Conservation (phyloP, 2,888 invertebrate species). For the Platycnemis pennipes region DNA sequence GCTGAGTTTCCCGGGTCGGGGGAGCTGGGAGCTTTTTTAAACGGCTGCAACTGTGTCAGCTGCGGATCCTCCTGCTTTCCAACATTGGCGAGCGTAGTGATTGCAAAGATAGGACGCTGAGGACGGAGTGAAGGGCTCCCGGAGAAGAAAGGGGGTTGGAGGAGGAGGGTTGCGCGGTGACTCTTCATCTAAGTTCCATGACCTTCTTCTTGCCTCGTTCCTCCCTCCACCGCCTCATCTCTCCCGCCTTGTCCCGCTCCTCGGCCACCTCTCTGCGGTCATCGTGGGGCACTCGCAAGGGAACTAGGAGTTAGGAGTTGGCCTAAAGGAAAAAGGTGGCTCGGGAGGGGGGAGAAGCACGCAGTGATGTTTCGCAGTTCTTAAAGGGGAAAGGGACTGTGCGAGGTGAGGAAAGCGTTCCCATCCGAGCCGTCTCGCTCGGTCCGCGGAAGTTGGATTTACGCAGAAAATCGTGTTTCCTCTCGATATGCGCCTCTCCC, state of each 20-base stretch:
- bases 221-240: too few species aligned
- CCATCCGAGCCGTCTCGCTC: too few species aligned
- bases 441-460: too few species aligned
- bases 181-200: not conserved
- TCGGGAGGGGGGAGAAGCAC: not conserved
- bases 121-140: too few species aligned
- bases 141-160: not conserved
- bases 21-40: not conserved
- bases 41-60: not conserved
- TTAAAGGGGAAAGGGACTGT: not conserved
- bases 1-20: not conserved
- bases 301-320: not conserved
- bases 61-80: not conserved
- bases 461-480: too few species aligned
- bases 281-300: not conserved
- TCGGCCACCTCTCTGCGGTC: not conserved
- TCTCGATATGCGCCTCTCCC: too few species aligned
- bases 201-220: conserved; percentile 23
- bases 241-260: not conserved
- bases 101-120: too few species aligned
- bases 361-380: not conserved
- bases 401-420: not conserved
- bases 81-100: not conserved
- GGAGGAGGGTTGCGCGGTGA: not conserved
- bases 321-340: not conserved